Evolutionary conservation across 2,888 invertebrate genomes (phyloP), one percentile per base, ranked within the genome.

Genomic region (Scaptomyza polygonia): DNA sequence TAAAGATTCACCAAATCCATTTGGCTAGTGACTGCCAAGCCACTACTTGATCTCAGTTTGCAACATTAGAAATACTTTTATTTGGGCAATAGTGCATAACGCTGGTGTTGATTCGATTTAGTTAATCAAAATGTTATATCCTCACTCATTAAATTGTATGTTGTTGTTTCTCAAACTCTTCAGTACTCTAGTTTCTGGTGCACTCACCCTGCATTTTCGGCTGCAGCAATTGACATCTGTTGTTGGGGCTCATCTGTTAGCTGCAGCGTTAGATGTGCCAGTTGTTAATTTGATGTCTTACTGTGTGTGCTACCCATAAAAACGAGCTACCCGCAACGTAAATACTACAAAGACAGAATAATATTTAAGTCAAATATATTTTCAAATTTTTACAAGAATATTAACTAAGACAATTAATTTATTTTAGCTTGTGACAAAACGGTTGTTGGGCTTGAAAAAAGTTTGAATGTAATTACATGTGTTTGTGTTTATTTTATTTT

Each of bases 171-270:
- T 43, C 27, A n/a, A 47, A 12, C n/a, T 48, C 0, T 48, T 48
- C 7, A 18, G 16, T 16, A 11, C 12, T 47, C 12, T 12, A 48
- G 48, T 21, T 36, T 43, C 3, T 21, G 1, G 8, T 30, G 5
- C 45, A 89, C 92, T 90, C 87, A 92, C 92, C 92, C 92, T 91
- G 92, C 92, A 92, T 92, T 92, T 91, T 92, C 92, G 86, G 91
- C 91, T 89, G 92, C 92, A 91, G 89, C 91, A 92, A 92, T 92
- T 91, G 92, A 92, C 92, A 92, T 92, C 89, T 91, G 82, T 82
- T 87, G 82, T 85, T 87, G 92, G 88, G 91, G 91, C 90, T 92
- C 92, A 92, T 92, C 91, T 90, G 92, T 91, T 89, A 91, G 91
- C 90, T 90, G 91, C 90, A 91, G 88, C 89, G 90, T 86, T 81